Evolutionary conservation across 2,797 vertebrate genomes (phyloP).

Genomic region (Parotocinclus haroldoi): DNA sequence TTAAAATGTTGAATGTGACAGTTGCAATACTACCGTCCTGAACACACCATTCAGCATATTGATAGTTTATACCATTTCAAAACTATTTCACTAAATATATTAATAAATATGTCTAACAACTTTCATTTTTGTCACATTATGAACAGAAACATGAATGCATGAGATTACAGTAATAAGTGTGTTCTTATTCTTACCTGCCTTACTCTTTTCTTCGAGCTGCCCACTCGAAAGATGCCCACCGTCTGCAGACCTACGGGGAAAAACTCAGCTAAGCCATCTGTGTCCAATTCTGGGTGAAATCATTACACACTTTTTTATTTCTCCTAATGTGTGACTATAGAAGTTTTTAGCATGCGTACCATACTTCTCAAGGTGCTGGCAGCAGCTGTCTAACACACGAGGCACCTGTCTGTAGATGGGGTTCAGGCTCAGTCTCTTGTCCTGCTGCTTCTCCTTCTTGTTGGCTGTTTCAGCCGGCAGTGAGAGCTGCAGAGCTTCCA

Average conservation of each 20-base stretch:
- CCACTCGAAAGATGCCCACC: conserved; percentile 95
- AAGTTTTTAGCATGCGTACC: conserved; percentile 68
- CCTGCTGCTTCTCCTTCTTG: conserved; percentile 78
- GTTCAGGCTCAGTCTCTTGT: conserved; percentile 95
- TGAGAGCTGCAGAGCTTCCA: conserved; percentile 96
- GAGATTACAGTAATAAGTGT: neutral
- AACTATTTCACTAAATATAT: too few relatives aligned
- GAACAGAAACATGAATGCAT: conserved; percentile 2
- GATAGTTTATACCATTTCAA: too few relatives aligned
- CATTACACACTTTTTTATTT: too few relatives aligned
- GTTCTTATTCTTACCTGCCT: conserved; percentile 78
- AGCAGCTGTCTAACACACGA: conserved; percentile 91
- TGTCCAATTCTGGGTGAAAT: neutral
- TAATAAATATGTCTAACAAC: too few relatives aligned
- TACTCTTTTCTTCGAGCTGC: conserved; percentile 97
- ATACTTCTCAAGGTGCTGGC: conserved; percentile 92
- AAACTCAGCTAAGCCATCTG: neutral
- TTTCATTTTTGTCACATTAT: too few relatives aligned
- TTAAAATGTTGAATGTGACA: too few relatives aligned
- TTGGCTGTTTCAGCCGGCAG: conserved; percentile 83
- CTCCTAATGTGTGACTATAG: neutral
- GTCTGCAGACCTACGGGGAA: conserved; percentile 84
- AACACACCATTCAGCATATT: too few relatives aligned
- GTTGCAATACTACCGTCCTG: too few relatives aligned
- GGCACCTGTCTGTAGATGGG: conserved; percentile 97